Percentiles rank a stretch among this genome's conserved stretches.
Conservation (phyloP, 2,797 vertebrate species). For the Pseudomugil gertrudae region DNA sequence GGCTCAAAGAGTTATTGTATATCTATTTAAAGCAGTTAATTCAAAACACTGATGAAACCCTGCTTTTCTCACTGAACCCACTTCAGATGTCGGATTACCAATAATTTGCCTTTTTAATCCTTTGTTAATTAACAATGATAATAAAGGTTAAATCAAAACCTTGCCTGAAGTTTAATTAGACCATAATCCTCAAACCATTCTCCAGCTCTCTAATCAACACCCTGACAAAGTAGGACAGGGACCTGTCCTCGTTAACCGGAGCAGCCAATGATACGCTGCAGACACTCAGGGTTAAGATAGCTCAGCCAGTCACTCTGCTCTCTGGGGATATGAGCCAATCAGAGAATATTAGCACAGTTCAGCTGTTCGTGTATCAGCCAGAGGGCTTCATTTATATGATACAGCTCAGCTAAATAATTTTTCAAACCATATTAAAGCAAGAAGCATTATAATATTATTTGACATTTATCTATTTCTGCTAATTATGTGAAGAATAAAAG, state of each 20-base stretch:
- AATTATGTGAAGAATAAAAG: conserved; percentile 23
- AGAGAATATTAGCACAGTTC: conserved; percentile 43
- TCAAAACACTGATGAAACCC: conserved; percentile 17
- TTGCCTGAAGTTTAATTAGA: conserved; percentile 68
- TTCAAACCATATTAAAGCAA: conserved; percentile 56
- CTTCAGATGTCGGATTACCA: conserved; percentile 11
- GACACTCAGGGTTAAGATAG: conserved; percentile 41
- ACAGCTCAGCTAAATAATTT: conserved; percentile 43
- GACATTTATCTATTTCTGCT: conserved; percentile 28
- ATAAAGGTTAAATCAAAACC: conserved; percentile 59
- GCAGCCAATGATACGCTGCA: conserved; percentile 56
- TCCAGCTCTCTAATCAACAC: conserved; percentile 56
- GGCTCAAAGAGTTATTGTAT: background rate
- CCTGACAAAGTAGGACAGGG: conserved; percentile 49
- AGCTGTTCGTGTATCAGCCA: conserved; percentile 36
- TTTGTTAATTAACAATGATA: conserved; percentile 54
- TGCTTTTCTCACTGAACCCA: conserved; percentile 21
- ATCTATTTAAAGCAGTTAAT: conserved; percentile 6
- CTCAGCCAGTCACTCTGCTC: conserved; percentile 45
- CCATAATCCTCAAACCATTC: conserved; percentile 60
- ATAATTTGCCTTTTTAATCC: conserved; percentile 37
- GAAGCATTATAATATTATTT: conserved; percentile 28
- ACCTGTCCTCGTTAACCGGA: conserved; percentile 58
- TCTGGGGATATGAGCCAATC: conserved; percentile 64
- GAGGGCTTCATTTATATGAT: conserved; percentile 47